A percentile compares a stretch with the other conserved stretches of the same genome.
Conservation (phyloP, 2,113 vertebrate genomes). For the Corythoichthys intestinalis region DNA sequence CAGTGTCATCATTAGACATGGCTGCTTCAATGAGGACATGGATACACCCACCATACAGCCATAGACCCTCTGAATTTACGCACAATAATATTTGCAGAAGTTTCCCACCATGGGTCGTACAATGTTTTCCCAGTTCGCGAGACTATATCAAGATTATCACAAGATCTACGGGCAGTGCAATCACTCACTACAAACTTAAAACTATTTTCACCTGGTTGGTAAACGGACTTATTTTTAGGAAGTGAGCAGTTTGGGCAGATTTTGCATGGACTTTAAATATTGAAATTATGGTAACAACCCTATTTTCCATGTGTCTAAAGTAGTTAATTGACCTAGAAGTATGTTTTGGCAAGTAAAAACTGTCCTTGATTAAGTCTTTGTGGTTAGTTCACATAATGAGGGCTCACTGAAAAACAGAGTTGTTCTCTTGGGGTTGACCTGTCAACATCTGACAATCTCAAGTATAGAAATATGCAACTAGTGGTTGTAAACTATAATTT, state of each 20-base stretch:
- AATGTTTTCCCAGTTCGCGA: slow-evolving; percentile 27
- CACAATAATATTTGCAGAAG: not conserved
- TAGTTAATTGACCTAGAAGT: not conserved
- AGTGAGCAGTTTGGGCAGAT: no score
- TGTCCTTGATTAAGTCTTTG: not conserved
- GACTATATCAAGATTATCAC: slow-evolving; percentile 4
- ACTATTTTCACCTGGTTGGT: slow-evolving; percentile 7
- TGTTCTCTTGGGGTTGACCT: slow-evolving; percentile 11
- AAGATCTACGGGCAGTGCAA: slow-evolving; percentile 18
- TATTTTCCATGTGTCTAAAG: not conserved
- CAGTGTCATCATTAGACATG: slow-evolving; percentile 44
- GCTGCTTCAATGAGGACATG: slow-evolving; percentile 49
- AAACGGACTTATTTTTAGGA: slow-evolving; percentile 28
- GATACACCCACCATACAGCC: not conserved
- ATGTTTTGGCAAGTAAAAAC: not conserved
- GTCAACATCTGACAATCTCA: slow-evolving; percentile 49
- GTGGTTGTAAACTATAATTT: slow-evolving; percentile 64
- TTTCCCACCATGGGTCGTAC: not conserved
- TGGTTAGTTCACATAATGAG: not conserved
- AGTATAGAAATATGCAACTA: slow-evolving; percentile 52
- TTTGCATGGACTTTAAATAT: not conserved
- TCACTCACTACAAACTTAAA: slow-evolving; percentile 37
- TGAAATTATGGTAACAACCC: not conserved
- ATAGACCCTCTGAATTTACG: not conserved
- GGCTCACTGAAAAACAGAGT: not conserved